Base-by-base conservation (phyloP, 2,113 vertebrate species). In the Lathamus discolor region DNA sequence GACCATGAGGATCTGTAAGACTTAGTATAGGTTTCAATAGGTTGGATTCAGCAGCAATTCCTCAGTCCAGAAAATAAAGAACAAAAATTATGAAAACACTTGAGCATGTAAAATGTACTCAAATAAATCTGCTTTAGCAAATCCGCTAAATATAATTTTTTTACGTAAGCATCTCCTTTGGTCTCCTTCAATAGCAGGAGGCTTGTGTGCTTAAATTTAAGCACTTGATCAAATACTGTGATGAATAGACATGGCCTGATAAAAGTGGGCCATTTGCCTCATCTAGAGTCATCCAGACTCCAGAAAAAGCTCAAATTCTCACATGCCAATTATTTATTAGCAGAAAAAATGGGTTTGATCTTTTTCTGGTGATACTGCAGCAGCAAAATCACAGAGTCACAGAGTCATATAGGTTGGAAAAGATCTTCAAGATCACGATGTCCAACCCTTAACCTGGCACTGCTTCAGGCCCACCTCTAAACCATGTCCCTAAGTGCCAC, bases 391-490 rank as follows among this genome's bases (percentile, higher is more conserved):
- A 63, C 24, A 15, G 33, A 44, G 69, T 44, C 27, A 59, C 43
- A 59, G 43, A 59, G 33, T n/a, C 0, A 0, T 66, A 59, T 29
- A 8, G 7, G 13, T 6, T n/a, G 43, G 51, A 11, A 57, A 59
- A 84, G 23, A 52, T 22, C 37, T 73, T 64, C 6, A 9, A 25
- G 24, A 18, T 39, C 44, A 68, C 20, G 6, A 23, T 22, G 33
- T 31, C 20, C 61, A 67, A 13, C 18, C 25, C 33, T 29, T 39
- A 20, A 44, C 37, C 17, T 13, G 28, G 49, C 63, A 20, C 28
- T 44, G 35, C 41, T 23, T 27, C 31, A 33, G 49, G 12, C 35
- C 15, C 43, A 10, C 12, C 37, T 37, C 15, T 24, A 39, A 79
- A 46, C n/a, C 23, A 6, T 14, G 33, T 90, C 31, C 66, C 43